Base-by-base conservation (phyloP, 2,888 invertebrate genomes). In the Papilio protenor region DNA sequence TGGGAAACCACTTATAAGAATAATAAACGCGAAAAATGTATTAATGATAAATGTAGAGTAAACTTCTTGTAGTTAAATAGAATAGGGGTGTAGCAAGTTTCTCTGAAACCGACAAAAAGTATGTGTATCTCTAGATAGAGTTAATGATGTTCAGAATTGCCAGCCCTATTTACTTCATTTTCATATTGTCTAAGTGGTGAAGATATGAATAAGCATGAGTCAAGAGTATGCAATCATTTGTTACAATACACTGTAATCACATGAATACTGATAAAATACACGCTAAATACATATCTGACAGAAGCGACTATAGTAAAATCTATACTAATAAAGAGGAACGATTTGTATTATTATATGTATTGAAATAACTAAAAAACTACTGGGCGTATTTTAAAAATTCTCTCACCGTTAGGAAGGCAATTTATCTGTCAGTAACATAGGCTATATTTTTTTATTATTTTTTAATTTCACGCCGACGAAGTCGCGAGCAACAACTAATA, bases 111-210 rank as follows among this genome's bases (percentile, higher is more conserved):
- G 2, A 55, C 2, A 8, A 55, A 55, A n/a, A 23, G 21, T 57
- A 21, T 57, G 11, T 1, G 5, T 8, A 59, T 23, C n/a, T 55
- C n/a, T 8, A n/a, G n/a, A 55, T 55, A 8, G 4, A 55, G 12
- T 16, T 0, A 52, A 18, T 52, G 5, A 16, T 12, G 33, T 33
- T 16, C 16, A 52, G 52, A 52, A 52, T 52, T 52, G 66, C 8
- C 66, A 66, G 40, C 66, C 66, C 66, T 66, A 40, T 66, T 40
- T 66, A 40, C 66, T 66, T 40, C 18, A 83, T 83, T 83, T 83
- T 80, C 81, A 84, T 11, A 59, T 82, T 82, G 79, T 78, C 80
- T 81, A 83, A 82, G 81, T 81, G 82, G 81, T 79, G 52, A 77
- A 77, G 72, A 52, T 79, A 75, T 64, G 64, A 64, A 33, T 27